Evolutionary conservation across 2,113 vertebrate species (phyloP).

Genomic region (Petaurus breviceps): DNA sequence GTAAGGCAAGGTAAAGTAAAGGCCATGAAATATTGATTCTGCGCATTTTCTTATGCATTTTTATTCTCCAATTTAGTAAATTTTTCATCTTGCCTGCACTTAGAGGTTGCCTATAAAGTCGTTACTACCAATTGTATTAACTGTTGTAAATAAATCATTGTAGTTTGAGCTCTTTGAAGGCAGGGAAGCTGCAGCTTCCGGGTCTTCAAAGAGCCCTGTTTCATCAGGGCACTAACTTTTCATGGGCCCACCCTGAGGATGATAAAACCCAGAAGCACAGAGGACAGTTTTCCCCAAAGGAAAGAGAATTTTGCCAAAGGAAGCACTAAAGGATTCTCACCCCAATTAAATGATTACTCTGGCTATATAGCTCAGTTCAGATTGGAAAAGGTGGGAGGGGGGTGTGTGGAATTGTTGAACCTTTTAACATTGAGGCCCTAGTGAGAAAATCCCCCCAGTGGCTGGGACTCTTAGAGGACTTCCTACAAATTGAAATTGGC

Average conservation of each 20-base stretch:
- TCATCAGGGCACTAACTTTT: constrained; percentile 75
- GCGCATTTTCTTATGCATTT: constrained; percentile 99
- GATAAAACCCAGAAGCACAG: constrained; percentile 57
- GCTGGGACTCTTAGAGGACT: neutral
- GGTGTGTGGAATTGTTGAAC: neutral
- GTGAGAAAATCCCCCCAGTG: neutral
- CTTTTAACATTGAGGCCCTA: constrained; percentile 7
- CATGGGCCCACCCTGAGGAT: constrained; percentile 61
- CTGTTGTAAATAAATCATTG: constrained; percentile 89
- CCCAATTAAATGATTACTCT: constrained; percentile 15
- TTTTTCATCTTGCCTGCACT: constrained; percentile 95
- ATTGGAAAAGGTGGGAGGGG: neutral
- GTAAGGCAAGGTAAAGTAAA: constrained; percentile 98
- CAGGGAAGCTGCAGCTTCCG: constrained; percentile 71
- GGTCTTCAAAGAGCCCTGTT: constrained; percentile 45
- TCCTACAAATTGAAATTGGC: neutral
- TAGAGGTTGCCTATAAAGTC: constrained; percentile 92
- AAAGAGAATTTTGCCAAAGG: constrained; percentile 25
- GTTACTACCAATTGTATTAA: constrained; percentile 89
- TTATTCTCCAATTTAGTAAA: constrained; percentile 97
- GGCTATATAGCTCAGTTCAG: neutral
- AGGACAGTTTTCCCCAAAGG: neutral
- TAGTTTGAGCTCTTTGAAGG: constrained; percentile 81
- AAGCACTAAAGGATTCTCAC: neutral
- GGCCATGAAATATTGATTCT: constrained; percentile 99